Base-by-base conservation (phyloP, 1,140 invertebrate species). In the Druon quercuslanigerum region DNA sequence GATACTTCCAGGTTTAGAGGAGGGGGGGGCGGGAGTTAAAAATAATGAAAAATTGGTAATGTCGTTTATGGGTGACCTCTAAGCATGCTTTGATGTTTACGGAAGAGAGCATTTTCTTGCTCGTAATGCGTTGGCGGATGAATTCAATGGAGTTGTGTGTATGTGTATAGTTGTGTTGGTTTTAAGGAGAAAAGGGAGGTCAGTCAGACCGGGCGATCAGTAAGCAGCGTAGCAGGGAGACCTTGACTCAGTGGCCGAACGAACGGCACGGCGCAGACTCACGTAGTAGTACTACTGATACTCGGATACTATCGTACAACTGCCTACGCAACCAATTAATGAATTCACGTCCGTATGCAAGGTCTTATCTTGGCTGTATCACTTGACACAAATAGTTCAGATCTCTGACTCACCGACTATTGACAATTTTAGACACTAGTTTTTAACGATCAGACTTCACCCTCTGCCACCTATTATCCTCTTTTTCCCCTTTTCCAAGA, bases 231-330 rank as follows among this genome's bases (percentile, higher is more conserved):
- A 25, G 20, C 20, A 76, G 51, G 40, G 60, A 81, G 87, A 87
- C 87, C 87, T 88, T 88, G 87, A 88, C 87, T 88, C 85, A 86
- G 79, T 88, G 83, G 80, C 85, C 81, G 81, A 75, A 79, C 76
- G 51, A 20, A 50, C 12, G 40, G 57, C 57, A 50, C 12, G 40
- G 57, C 57, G 73, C 78, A 50, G 50, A 25, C 54, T 50, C 19
- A 54, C 74, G 13, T 51, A 51, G 51, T 20, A 33, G 25, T 33
- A 33, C 25, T 33, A 33, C 25, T 33, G 25, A 33, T 33, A 33
- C 25, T 33, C 25, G 25, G 25, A 77, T 80, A 56, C 71, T 40
- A 72, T 57, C 13, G 56, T 73, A 73, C 76, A 76, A 75, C 80
- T 74, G 74, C 60, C 81, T 79, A 85, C 79, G 75, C 75, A 79